Conservation (phyloP, 1,140 invertebrate species). For the Thereuonema tuberculata region DNA sequence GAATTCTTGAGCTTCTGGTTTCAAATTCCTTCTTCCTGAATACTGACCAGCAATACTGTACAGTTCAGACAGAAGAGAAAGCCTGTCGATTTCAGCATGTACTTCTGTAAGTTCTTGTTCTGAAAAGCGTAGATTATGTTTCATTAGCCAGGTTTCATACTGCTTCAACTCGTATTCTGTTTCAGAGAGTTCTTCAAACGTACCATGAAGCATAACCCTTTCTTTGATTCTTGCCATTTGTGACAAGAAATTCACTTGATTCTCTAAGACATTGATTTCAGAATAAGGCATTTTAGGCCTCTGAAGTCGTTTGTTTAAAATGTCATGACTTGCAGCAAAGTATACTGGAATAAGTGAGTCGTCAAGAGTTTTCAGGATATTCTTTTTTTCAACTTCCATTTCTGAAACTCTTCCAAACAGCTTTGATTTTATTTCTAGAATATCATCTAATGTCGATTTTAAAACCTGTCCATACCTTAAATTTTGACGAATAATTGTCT, state of each 20-base stretch:
- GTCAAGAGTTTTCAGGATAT: not conserved
- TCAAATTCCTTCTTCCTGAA: not conserved
- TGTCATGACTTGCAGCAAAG: not conserved
- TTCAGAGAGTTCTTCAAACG: not conserved
- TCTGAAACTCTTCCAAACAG: constrained; percentile 18
- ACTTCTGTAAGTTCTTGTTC: not conserved
- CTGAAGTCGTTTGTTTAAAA: not conserved
- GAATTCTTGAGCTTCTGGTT: not conserved
- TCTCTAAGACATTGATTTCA: not conserved
- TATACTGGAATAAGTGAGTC: not conserved
- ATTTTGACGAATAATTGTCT: constrained; percentile 43
- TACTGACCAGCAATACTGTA: not conserved
- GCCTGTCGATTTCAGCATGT: not conserved
- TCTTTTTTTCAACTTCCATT: not conserved
- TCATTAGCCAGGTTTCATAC: not conserved
- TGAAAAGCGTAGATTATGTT: not conserved
- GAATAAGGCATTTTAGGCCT: not conserved
- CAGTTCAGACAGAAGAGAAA: not conserved
- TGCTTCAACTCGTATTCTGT: not conserved
- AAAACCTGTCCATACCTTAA: constrained; percentile 43
- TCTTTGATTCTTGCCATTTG: not conserved
- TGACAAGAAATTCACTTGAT: not conserved
- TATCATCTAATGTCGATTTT: constrained; percentile 38
- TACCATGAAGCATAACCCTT: too few relatives aligned
- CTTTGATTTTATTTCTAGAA: constrained; percentile 39